Evolutionary conservation across 1,140 invertebrate genomes (phyloP), one percentile per base, ranked within the genome.

Genomic region (Drosophila littoralis): DNA sequence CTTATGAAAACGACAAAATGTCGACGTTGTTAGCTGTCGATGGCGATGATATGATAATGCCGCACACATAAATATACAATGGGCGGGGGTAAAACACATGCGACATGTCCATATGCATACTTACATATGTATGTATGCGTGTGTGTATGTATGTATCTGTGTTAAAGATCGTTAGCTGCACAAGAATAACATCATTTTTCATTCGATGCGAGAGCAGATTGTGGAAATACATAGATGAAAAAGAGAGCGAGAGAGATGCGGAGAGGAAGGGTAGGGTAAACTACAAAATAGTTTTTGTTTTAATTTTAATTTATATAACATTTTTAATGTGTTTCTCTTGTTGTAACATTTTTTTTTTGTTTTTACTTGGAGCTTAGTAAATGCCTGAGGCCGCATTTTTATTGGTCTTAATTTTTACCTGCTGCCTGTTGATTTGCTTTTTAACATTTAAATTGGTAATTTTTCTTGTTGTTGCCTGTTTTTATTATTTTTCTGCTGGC

Each of bases 391-490:
- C 75, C 86, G 81, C 82, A 85, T 79, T 81, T 81, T 86, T 77
- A 81, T 85, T 85, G 81, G 78, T 75, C 81, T 85, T 85, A 78
- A 79, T 86, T 83, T 86, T 88, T 88, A 86, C 76, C 74, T 78
- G 75, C 45, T 54, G 67, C 45, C 65, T 72, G 67, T 79, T 66
- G 71, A 75, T 79, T 79, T 72, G 57, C 46, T 83, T 75, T 52
- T 81, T 46, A 89, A 83, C 84, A 89, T 86, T 86, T 89, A 83
- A 89, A 86, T 89, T 85, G 81, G 66, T 85, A 81, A 86, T 85
- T 86, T 84, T 61, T 35, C 38, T 55, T 72, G 15, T 65, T 63
- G 65, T 48, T 73, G 54, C 45, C 48, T 38, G 48, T 57, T 64
- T 54, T 54, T 54, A 36, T 54, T 7, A 35, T 52, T 54, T 81